Base-by-base conservation (phyloP, 2,797 vertebrate genomes). In the Rhyacichthys aspro region DNA sequence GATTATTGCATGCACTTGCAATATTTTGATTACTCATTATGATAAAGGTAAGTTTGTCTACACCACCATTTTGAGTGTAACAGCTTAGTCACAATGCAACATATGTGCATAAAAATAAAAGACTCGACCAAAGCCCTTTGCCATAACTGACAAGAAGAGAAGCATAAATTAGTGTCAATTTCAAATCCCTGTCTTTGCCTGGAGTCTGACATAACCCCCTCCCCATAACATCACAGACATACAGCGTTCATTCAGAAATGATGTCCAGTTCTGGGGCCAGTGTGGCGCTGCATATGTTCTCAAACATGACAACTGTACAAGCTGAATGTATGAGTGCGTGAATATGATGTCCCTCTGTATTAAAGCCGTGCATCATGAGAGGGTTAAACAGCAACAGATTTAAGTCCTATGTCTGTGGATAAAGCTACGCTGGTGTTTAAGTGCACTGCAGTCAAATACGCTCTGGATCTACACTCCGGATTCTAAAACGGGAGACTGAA, bases 191-290 rank as follows among this genome's bases (percentile, higher is more conserved):
- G 11, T 37, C n/a, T 2, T 34, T 14, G 23, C 46, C 46, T 34
- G 28, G 23, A 32, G 32, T 34, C 45, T 47, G 15, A 48, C 44
- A 47, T 16, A 50, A 33, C 36, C 48, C 37, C 37, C 75, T 54
- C 57, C 63, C 44, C 75, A 59, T 59, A 54, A 63, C 50, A 57
- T 47, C 63, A 63, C 72, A 43, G 62, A 16, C 69, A 53, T 59
- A 16, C 62, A 62, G 60, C 46, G 28, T 78, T 83, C 84, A 89
- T 90, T 89, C 76, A 89, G 67, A 88, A 89, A 88, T 76, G 4
- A 77, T 57, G 57, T 38, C 59, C 65, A 66, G 57, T 57, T 63
- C 14, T 11, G 65, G 63, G 53, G 70, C 56, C 69, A 74, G 63
- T 32, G 70, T 37, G 19, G 70, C 42, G 15, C 48, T 43, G 60